Conservation (phyloP, 2,888 invertebrate species). For the Apoderus coryli region DNA sequence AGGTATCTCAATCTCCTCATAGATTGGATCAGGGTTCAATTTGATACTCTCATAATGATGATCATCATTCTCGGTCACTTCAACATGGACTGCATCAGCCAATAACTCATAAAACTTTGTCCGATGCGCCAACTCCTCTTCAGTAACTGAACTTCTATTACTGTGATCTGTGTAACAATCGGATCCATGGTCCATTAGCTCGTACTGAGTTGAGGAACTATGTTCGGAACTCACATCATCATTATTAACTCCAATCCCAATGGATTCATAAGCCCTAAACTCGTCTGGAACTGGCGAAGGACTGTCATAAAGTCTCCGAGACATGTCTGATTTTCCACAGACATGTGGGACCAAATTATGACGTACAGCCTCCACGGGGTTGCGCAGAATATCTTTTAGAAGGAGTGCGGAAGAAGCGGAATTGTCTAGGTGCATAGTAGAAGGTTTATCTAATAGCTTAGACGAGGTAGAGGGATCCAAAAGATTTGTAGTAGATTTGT, state of each 20-base stretch:
- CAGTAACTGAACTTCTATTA: constrained; percentile 35
- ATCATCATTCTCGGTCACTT: constrained; percentile 50
- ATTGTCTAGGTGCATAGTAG: no score
- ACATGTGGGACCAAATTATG: constrained; percentile 63
- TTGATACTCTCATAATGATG: constrained; percentile 64
- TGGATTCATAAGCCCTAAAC: constrained; percentile 42
- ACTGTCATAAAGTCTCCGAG: constrained; percentile 34
- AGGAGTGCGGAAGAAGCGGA: constrained; percentile 20
- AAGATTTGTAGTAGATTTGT: no score
- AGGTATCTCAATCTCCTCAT: constrained; percentile 65
- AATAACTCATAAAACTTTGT: constrained; percentile 61
- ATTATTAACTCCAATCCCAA: constrained; percentile 40
- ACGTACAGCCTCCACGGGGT: constrained; percentile 64
- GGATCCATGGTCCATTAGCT: constrained; percentile 58
- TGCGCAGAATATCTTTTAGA: constrained; percentile 43
- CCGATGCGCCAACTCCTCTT: constrained; percentile 47
- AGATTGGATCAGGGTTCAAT: constrained; percentile 59
- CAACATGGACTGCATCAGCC: constrained; percentile 48
- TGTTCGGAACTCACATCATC: constrained; percentile 35
- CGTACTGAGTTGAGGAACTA: constrained; percentile 54
- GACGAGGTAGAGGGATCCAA: no score
- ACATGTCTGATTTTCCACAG: constrained; percentile 46
- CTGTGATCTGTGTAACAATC: constrained; percentile 55
- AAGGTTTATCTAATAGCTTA: no score
- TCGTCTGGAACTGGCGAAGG: constrained; percentile 42